Evolutionary conservation across 1,140 invertebrate genomes (phyloP).

Genomic region (Anoplophora glabripennis): DNA sequence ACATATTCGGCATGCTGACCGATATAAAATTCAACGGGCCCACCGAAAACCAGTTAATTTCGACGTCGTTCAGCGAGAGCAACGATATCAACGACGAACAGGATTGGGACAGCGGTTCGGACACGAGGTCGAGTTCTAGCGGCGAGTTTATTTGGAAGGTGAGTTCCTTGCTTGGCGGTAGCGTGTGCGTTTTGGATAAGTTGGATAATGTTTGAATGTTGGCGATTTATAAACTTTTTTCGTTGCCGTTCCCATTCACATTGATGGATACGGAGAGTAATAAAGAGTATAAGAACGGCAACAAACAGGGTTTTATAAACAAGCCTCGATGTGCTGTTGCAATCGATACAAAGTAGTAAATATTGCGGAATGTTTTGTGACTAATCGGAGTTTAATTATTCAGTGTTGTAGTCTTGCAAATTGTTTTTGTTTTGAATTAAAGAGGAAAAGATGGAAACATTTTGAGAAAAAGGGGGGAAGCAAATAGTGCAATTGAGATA

Average conservation of each 20-base stretch:
- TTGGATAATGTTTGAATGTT: too few relatives aligned
- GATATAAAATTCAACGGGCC: slow-evolving; percentile 48
- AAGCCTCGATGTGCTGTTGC: background rate
- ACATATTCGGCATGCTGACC: slow-evolving; percentile 41
- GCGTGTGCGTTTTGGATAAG: too few relatives aligned
- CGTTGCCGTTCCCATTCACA: too few relatives aligned
- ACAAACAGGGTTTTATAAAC: background rate
- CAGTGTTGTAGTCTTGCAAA: too few relatives aligned
- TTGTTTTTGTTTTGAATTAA: too few relatives aligned
- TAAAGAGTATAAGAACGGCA: background rate
- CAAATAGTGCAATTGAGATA: background rate
- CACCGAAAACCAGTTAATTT: slow-evolving; percentile 44
- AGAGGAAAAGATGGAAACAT: too few relatives aligned
- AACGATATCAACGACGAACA: slow-evolving; percentile 45
- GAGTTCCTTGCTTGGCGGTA: slow-evolving; percentile 32
- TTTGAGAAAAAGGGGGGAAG: too few relatives aligned
- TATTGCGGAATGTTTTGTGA: too few relatives aligned
- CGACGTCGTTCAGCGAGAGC: slow-evolving; percentile 48
- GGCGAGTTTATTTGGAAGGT: slow-evolving; percentile 78
- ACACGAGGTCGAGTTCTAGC: slow-evolving; percentile 61
- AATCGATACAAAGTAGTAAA: too few relatives aligned
- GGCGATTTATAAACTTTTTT: too few relatives aligned
- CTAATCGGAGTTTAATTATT: too few relatives aligned
- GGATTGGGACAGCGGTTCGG: slow-evolving; percentile 60
- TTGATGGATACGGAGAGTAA: too few relatives aligned